phyloP scores from a whole-genome alignment of 2,113 vertebrate genomes.

The Entomyzon cyanotis region DNA sequence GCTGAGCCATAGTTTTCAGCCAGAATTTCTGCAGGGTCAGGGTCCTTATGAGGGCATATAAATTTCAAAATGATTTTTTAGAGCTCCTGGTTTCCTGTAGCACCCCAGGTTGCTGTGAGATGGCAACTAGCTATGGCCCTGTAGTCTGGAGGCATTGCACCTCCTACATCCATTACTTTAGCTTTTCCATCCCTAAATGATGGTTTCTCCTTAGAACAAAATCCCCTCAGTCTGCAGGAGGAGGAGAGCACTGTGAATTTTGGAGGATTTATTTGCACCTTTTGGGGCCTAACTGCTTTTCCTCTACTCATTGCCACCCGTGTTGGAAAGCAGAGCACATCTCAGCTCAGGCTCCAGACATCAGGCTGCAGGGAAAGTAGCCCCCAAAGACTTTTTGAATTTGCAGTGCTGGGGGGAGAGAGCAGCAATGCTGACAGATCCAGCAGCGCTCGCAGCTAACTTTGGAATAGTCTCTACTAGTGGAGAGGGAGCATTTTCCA shows the following conservation, averaged over 20 bases:
- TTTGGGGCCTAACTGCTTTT: background rate
- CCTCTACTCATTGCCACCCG: background rate
- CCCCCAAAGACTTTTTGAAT: background rate
- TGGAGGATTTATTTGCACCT: background rate
- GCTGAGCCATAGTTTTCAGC: background rate
- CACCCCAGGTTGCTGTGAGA: fast-evolving
- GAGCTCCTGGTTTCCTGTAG: background rate
- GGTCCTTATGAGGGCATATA: background rate
- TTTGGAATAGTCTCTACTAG: conserved; percentile 23
- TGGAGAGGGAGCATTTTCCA: conserved; percentile 43
- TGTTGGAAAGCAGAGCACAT: background rate
- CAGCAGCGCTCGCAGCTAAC: background rate
- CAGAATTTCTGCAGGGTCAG: background rate
- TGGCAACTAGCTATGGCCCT: background rate
- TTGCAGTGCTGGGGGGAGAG: background rate
- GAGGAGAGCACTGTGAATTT: background rate
- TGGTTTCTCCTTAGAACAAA: background rate
- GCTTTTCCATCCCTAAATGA: background rate
- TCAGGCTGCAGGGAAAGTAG: background rate
- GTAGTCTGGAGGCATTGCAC: background rate
- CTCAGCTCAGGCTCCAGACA: background rate
- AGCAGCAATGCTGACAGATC: background rate
- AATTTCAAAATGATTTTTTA: background rate
- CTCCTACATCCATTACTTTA: background rate
- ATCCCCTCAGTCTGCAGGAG: background rate